Evolutionary conservation across 2,888 invertebrate species (phyloP), one percentile per base, ranked within the genome.

Genomic region (Athrips mouffetella): DNA sequence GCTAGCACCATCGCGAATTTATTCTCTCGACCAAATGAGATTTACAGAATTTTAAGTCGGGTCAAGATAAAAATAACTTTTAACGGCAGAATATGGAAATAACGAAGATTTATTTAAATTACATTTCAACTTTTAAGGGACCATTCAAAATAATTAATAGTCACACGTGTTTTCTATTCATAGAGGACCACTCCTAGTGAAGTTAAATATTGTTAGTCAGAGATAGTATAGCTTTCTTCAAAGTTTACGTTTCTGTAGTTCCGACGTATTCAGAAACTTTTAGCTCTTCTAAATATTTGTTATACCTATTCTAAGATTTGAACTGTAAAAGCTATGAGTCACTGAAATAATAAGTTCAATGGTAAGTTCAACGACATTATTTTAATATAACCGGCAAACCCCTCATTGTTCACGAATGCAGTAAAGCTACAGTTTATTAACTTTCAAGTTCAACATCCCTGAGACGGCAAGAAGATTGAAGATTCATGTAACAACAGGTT

Each of bases 351-450:
- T 25, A 48, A 57, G 65, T 57, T 64, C 58, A 62, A 47, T 55
- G 55, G 59, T 25, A 48, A 57, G 65, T 57, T 64, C 58, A 62
- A 47, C 55, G 55, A 59, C 62, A 59, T 44, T n/a, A 8, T 31
- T 41, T 48, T 48, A 41, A 41, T 48, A 31, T 13, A n/a, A 33
- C 16, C n/a, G 20, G 31, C 29, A 29, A 44, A 29, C 16, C 33
- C 16, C n/a, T 44, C 29, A 18, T 31, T 21, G 21, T 21, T 37
- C 21, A 31, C 21, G 18, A 44, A 31, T 13, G 30, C 18, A 7
- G 20, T 18, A 13, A 10, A 31, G n/a, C 30, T 44, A 20, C 4
- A n/a, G n/a, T n/a, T 16, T 35, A 30, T 29, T 40, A 30, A 15
- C 30, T 44, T 44, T 44, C 42, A 42, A 29, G 42, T 27, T 29